phyloP scores from a whole-genome alignment of 2,113 vertebrate genomes.

The Scalopus aquaticus region DNA sequence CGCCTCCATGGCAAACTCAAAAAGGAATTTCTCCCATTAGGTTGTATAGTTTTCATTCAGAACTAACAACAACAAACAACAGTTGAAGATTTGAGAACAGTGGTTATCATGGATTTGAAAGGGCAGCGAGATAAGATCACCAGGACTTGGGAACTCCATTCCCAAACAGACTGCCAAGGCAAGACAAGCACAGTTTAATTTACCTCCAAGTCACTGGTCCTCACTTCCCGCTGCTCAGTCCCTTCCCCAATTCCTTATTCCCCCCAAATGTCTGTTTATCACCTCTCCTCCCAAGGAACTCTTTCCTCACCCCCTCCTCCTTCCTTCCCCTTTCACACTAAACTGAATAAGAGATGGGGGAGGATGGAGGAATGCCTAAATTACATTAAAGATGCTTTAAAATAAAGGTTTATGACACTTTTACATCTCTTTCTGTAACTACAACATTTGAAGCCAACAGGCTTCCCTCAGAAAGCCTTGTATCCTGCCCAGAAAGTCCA shows the following conservation, averaged over 20 bases:
- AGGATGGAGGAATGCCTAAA: not conserved
- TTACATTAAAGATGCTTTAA: not conserved
- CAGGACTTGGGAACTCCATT: not conserved
- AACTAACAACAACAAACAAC: not conserved
- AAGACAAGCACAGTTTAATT: fast-evolving
- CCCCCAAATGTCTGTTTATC: not conserved
- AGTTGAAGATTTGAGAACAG: not conserved
- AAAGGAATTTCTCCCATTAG: not conserved
- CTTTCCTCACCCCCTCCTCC: not conserved
- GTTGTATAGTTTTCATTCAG: not conserved
- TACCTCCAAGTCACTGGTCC: not conserved
- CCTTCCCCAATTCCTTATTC: not conserved
- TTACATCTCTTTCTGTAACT: not conserved
- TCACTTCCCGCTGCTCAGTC: not conserved
- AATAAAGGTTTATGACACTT: not conserved
- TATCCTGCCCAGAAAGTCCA: not conserved
- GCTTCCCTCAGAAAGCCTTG: not conserved
- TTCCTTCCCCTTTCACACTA: not conserved
- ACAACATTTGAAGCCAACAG: not conserved
- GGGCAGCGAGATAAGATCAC: not conserved
- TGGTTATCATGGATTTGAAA: not conserved
- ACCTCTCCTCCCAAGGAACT: not conserved
- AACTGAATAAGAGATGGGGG: not conserved
- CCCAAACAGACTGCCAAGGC: not conserved
- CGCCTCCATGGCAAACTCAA: not conserved